Evolutionary conservation across 2,797 vertebrate species (phyloP).

Genomic region (Poeciliopsis presidionis): DNA sequence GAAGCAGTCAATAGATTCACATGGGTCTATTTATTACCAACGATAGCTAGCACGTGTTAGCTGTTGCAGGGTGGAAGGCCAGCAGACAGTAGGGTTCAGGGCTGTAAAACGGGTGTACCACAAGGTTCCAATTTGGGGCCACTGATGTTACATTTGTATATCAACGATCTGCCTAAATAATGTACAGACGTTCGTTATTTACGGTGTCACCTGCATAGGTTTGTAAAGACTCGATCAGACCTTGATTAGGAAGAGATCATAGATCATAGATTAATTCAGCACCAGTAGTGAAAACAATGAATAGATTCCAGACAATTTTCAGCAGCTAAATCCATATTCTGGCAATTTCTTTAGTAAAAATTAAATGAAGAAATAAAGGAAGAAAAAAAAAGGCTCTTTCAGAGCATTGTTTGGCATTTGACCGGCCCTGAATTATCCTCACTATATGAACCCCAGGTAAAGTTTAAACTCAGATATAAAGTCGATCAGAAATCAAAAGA

Average conservation of each 20-base stretch:
- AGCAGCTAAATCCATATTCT: background rate
- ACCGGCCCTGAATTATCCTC: background rate
- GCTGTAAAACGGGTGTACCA: background rate
- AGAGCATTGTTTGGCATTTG: background rate
- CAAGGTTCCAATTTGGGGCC: slow-evolving; percentile 7
- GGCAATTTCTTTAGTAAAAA: background rate
- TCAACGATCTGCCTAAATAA: background rate
- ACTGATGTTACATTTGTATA: background rate
- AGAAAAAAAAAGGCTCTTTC: background rate
- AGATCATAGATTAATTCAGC: background rate
- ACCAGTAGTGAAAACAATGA: background rate
- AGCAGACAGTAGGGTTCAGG: too few species aligned
- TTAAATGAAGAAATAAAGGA: background rate
- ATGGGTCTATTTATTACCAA: slow-evolving; percentile 10
- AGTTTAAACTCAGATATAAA: background rate
- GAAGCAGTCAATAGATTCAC: slow-evolving; percentile 5
- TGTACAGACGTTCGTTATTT: background rate
- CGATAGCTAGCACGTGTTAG: background rate
- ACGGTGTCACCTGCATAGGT: too few species aligned
- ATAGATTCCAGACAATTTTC: background rate
- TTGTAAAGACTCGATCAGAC: background rate
- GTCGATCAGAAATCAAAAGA: background rate
- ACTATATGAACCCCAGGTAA: background rate
- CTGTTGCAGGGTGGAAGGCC: background rate
- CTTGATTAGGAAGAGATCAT: background rate